Percentiles rank a stretch among this genome's conserved stretches.
Evolutionary conservation across 2,113 vertebrate genomes (phyloP).

Genomic region (Desmodus rotundus): DNA sequence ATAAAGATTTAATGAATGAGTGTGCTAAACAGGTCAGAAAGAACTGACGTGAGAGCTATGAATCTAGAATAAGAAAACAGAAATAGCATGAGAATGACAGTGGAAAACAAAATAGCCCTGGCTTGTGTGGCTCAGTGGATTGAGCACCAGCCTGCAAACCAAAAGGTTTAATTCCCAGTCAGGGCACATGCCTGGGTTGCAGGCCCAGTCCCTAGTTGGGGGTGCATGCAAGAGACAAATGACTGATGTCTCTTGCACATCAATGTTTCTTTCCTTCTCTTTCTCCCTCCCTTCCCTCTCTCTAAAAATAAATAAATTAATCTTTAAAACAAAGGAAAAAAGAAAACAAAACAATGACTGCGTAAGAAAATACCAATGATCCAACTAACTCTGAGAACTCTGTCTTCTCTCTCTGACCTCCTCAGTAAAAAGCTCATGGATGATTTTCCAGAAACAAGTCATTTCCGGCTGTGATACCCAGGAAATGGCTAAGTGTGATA

Average conservation of each 20-base stretch:
- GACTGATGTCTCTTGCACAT: too few relatives aligned
- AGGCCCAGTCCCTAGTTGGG: too few relatives aligned
- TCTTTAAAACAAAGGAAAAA: too few relatives aligned
- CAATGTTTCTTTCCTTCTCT: too few relatives aligned
- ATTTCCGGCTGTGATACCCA: neutral
- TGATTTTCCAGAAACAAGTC: constrained; percentile 19
- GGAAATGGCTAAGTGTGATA: neutral
- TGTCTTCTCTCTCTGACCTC: neutral
- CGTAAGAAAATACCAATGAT: neutral
- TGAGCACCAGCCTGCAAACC: too few relatives aligned
- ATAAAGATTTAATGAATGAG: neutral
- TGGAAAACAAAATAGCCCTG: neutral
- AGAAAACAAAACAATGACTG: neutral
- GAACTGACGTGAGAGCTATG: neutral
- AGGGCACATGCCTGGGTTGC: too few relatives aligned
- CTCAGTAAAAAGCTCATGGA: neutral
- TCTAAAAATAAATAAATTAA: too few relatives aligned
- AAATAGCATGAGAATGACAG: neutral
- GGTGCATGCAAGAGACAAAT: too few relatives aligned
- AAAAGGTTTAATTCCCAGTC: too few relatives aligned
- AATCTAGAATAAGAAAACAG: neutral
- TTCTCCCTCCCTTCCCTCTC: too few relatives aligned
- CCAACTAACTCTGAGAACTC: neutral
- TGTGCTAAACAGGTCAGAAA: neutral
- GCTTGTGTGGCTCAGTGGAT: too few relatives aligned